Evolutionary conservation across 2,113 vertebrate species (phyloP).

Genomic region (Mesitornis unicolor): DNA sequence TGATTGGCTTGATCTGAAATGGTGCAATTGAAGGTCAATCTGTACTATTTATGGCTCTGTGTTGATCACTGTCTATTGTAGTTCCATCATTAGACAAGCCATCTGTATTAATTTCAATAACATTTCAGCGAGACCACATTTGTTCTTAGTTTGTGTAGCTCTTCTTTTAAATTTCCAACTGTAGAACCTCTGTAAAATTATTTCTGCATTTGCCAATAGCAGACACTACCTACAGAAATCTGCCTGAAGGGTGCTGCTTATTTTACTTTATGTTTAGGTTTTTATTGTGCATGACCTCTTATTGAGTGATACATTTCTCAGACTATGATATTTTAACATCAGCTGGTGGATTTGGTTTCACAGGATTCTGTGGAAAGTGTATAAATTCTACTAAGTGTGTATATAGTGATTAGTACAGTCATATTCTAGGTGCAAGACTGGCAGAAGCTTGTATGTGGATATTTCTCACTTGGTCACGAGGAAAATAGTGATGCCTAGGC

Average conservation of each 20-base stretch:
- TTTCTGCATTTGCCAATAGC: background rate
- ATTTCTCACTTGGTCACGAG: background rate
- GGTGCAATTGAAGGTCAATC: background rate
- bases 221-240: background rate
- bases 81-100: background rate
- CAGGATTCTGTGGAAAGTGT: background rate
- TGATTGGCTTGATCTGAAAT: background rate
- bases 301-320: background rate
- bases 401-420: background rate
- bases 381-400: background rate
- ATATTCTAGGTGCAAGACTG: background rate
- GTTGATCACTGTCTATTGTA: background rate
- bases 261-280: background rate
- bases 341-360: background rate
- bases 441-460: background rate
- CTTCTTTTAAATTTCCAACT: background rate
- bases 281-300: background rate
- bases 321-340: background rate
- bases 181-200: background rate
- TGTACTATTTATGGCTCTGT: background rate
- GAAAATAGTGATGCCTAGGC: background rate
- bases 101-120: background rate
- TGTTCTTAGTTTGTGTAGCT: background rate
- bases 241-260: background rate
- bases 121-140: background rate